These are phyloP conservation scores for Caenorhabditis drosophilae DNA, from an alignment of 2,888 invertebrate genomes.

Conservation along the genomic window DNA sequence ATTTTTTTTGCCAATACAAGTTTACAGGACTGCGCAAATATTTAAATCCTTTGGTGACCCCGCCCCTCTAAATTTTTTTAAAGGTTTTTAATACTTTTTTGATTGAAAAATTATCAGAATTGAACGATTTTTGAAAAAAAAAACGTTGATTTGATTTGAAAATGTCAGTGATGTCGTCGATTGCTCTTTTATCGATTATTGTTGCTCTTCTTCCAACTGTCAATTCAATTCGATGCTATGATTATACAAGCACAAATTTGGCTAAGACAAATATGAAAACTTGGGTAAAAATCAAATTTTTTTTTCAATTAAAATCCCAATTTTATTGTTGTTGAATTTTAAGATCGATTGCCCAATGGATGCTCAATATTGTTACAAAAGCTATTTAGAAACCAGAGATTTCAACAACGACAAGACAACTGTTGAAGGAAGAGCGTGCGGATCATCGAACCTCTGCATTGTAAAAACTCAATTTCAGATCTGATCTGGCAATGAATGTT, in stretches of 20 bases:
- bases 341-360: constrained; percentile 47
- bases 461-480: constrained; percentile 12
- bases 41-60: no score
- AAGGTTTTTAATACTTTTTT: no score
- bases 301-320: background rate
- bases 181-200: background rate
- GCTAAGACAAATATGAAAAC: constrained; percentile 30
- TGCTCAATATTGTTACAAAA: constrained; percentile 47
- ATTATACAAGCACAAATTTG: constrained; percentile 40
- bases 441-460: constrained; percentile 43
- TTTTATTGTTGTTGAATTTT: background rate
- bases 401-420: constrained; percentile 37
- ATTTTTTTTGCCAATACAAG: no score
- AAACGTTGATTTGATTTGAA: no score
- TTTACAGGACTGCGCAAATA: no score
- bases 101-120: no score
- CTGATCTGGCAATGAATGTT: background rate
- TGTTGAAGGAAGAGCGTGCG: constrained; percentile 46
- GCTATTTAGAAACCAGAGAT: constrained; percentile 38
- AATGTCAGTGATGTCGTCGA: no score
- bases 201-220: constrained; percentile 25
- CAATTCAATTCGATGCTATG: constrained; percentile 43
- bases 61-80: no score
- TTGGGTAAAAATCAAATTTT: constrained; percentile 28
- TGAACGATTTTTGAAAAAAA: no score